Base-by-base conservation (phyloP, 2,113 vertebrate species). In the Syngnathoides biaculeatus region DNA sequence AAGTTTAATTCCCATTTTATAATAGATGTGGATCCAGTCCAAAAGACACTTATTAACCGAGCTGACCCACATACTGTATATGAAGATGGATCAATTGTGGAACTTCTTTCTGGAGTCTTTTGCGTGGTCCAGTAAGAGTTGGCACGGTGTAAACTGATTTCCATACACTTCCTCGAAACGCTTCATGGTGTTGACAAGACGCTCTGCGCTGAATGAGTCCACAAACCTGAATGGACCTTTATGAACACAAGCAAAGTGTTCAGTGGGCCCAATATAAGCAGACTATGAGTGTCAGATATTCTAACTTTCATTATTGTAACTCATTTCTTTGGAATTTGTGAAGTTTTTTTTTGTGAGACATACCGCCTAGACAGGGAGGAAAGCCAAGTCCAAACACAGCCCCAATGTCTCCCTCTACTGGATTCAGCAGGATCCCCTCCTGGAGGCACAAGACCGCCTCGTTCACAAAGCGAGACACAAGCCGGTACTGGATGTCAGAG, bases 351-450 rank as follows among this genome's bases (percentile, higher is more conserved):
- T 22, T 61, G 30, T 65, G 43, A 11, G 15, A 62, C 90, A 78
- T 48, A 95, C 95, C 94, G 91, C 94, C 94, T n/a, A 95, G 88
- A 67, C 89, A 93, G 0, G 93, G 93, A 0, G 94, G 95, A 80
- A 95, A 96, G 65, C 94, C 95, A 8, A 95, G 77, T 14, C 94
- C 93, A 0, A 96, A 95, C 14, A 95, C 94, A 0, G 94, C 94
- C 0, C 94, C 95, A 0, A 95, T 94, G 69, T 96, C 94, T 11
- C 95, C 95, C 78, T 96, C 94, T 64, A 91, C 78, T 0, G 95
- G 94, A 38, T 77, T 91, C 64, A 88, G 90, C 79, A 95, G 83
- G 81, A 95, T 89, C 3, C 93, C 93, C 15, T 96, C 95, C 85
- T 95, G 92, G 62, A 96, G 90, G 85, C 94, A 95, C 87, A 94